Conservation (phyloP, 2,113 vertebrate genomes). For the Peromyscus californicus region DNA sequence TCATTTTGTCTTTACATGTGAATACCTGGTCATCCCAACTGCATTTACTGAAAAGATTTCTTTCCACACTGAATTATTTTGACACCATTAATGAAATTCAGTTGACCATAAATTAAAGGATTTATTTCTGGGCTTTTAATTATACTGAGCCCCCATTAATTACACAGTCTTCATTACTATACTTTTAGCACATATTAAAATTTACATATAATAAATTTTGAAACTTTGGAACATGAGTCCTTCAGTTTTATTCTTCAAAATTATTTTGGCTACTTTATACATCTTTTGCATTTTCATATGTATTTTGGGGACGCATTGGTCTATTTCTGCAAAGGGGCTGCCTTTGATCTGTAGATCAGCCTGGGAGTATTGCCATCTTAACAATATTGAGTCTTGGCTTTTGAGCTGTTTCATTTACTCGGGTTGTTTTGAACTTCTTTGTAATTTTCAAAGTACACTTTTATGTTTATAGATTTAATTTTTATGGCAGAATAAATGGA, state of each 20-base stretch:
- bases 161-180: neutral
- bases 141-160: neutral
- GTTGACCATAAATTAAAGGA: neutral
- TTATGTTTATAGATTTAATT: neutral
- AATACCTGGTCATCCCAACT: neutral
- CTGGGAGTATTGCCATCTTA: neutral
- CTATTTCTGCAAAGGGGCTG: neutral
- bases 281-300: neutral
- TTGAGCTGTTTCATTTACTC: slow-evolving; percentile 35
- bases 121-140: neutral
- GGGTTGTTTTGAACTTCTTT: neutral
- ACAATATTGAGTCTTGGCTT: neutral
- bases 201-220: neutral
- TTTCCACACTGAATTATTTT: neutral
- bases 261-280: neutral
- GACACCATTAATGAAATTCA: neutral
- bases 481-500: neutral
- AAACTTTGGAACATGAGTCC: neutral
- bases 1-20: neutral
- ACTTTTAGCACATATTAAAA: neutral
- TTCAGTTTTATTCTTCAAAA: neutral
- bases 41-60: neutral
- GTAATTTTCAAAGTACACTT: slow-evolving; percentile 3
- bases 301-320: neutral
- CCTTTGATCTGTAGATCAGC: neutral